These are phyloP conservation scores for Patiria miniata DNA, from an alignment of 35 echinoderm and acorn worm genomes.

Conservation along the genomic window DNA sequence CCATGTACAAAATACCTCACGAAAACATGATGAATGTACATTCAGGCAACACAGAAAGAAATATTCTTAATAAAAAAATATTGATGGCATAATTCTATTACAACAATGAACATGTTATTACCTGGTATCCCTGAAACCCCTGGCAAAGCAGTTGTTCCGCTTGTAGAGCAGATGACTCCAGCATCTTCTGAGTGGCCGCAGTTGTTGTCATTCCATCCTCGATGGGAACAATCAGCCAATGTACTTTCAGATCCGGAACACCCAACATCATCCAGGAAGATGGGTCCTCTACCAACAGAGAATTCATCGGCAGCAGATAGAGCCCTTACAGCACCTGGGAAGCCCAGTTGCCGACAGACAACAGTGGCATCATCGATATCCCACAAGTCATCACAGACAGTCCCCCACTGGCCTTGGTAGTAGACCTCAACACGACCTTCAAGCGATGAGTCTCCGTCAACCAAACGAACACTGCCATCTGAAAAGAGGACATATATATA, in stretches of 20 bases:
- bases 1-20: too few species aligned
- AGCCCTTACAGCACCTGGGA: slow-evolving; percentile 17
- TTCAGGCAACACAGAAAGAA: too few species aligned
- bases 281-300: slow-evolving; percentile 31
- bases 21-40: too few species aligned
- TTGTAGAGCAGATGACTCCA: slow-evolving; percentile 44
- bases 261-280: slow-evolving; percentile 52
- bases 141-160: not conserved
- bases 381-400: slow-evolving; percentile 14
- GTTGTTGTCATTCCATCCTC: slow-evolving; percentile 18
- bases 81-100: too few species aligned
- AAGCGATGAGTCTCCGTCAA: not conserved
- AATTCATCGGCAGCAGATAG: not conserved
- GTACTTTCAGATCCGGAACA: slow-evolving; percentile 55
- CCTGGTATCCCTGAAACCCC: not conserved
- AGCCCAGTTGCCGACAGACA: slow-evolving; percentile 19
- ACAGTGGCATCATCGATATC: not conserved
- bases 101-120: not conserved
- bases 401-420: slow-evolving; percentile 26
- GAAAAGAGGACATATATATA: not conserved
- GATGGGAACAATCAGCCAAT: slow-evolving; percentile 47
- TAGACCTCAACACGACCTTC: slow-evolving; percentile 30
- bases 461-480: slow-evolving; percentile 30
- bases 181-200: slow-evolving; percentile 67
- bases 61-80: too few species aligned